Conservation (phyloP, 2,797 vertebrate genomes). For the Megalops cyprinoides region DNA sequence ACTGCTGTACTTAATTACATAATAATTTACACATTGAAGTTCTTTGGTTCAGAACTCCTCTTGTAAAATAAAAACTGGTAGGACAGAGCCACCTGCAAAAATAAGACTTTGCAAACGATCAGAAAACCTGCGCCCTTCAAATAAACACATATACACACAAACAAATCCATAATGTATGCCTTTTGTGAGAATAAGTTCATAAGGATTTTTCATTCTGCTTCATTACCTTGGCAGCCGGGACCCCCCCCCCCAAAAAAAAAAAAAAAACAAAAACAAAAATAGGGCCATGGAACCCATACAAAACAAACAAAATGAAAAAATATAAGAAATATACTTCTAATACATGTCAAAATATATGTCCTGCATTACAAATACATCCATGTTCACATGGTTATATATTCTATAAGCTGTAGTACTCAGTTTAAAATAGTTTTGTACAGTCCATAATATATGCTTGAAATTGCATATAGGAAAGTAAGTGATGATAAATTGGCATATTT, state of each 20-base stretch:
- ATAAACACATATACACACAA: constrained; percentile 7
- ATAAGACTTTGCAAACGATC: constrained; percentile 5
- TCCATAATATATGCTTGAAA: constrained; percentile 2
- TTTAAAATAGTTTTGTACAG: constrained; percentile 15
- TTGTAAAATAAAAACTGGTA: constrained; percentile 15
- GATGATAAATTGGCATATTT: too few relatives aligned
- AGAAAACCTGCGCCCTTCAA: neutral
- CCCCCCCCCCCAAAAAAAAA: neutral
- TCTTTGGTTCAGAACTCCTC: constrained; percentile 35
- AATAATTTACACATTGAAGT: constrained; percentile 32
- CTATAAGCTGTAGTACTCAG: constrained; percentile 11
- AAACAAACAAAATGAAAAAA: neutral
- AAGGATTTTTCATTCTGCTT: neutral
- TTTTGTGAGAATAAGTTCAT: neutral
- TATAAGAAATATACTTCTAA: neutral
- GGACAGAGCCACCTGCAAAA: constrained; percentile 4
- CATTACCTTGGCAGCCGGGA: neutral
- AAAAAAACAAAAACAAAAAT: too few relatives aligned
- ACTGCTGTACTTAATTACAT: constrained; percentile 34
- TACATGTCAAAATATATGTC: too few relatives aligned
- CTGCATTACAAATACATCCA: constrained; percentile 17
- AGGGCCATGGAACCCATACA: neutral
- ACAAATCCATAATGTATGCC: constrained; percentile 3
- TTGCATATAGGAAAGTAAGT: constrained; percentile 2
- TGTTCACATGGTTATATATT: constrained; percentile 29